A percentile compares a stretch with the other conserved stretches of the same genome.
Evolutionary conservation across 2,888 invertebrate species (phyloP).

Genomic region (Carpatolechia fugitivella): DNA sequence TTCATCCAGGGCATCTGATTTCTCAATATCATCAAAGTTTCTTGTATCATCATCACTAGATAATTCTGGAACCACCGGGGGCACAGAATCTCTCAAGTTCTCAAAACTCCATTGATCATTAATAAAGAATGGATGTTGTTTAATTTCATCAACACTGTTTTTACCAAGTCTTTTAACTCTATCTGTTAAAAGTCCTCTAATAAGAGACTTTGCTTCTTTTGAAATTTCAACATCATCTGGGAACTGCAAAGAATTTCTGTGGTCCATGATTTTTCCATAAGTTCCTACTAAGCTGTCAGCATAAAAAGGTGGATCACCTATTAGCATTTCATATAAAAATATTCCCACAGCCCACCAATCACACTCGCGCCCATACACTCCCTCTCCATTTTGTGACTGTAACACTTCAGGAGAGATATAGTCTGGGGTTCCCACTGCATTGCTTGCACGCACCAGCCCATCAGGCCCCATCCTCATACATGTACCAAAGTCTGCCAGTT

Average conservation of each 20-base stretch:
- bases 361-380: conserved; percentile 97
- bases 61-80: conserved; percentile 98
- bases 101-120: conserved; percentile 99
- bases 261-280: conserved; percentile 99
- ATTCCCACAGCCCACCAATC: conserved; percentile 99
- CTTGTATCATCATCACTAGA: conserved; percentile 98
- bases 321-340: conserved; percentile 98
- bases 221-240: conserved; percentile 97
- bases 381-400: conserved; percentile 96
- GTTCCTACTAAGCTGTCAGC: conserved; percentile 99
- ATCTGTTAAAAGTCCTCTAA: conserved; percentile 96
- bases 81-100: conserved; percentile 94
- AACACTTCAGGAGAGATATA: conserved; percentile 99
- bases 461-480: conserved; percentile 99
- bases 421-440: conserved; percentile 99
- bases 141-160: conserved; percentile 96
- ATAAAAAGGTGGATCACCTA: conserved; percentile 99
- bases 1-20: conserved; percentile 95
- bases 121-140: conserved; percentile 95
- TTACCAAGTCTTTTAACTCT: conserved; percentile 92
- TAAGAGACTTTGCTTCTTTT: conserved; percentile 90
- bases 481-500: conserved; percentile 99
- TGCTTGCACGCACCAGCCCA: conserved; percentile 96
- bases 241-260: conserved; percentile 96
- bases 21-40: conserved; percentile 98